Percentiles rank a stretch among this genome's conserved stretches.
phyloP scores from a whole-genome alignment of 2,888 invertebrate species.

The Vandiemenella viatica region DNA sequence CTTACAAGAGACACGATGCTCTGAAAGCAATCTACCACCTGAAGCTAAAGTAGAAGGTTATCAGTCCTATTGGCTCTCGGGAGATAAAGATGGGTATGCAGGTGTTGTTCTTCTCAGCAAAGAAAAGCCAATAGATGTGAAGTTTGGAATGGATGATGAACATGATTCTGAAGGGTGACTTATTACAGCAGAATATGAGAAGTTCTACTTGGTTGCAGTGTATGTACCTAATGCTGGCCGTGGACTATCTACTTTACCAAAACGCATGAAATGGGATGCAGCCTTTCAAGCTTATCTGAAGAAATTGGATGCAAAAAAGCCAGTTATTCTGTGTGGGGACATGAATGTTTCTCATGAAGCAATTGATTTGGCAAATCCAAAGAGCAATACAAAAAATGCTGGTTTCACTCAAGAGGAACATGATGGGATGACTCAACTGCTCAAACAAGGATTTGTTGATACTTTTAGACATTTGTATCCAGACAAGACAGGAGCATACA shows the following conservation, averaged over 20 bases:
- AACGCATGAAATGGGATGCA: slow-evolving; percentile 81
- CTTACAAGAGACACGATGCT: slow-evolving; percentile 77
- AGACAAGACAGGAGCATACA: slow-evolving; percentile 64
- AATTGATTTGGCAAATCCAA: slow-evolving; percentile 83
- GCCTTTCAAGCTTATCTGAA: slow-evolving; percentile 64
- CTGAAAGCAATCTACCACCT: slow-evolving; percentile 62
- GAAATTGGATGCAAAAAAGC: slow-evolving; percentile 71
- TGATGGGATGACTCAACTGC: slow-evolving; percentile 71
- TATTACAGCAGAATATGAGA: slow-evolving; percentile 85
- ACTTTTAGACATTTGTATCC: slow-evolving; percentile 79
- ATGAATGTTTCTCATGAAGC: slow-evolving; percentile 90
- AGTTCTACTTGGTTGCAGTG: slow-evolving; percentile 74
- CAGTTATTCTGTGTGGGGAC: slow-evolving; percentile 90
- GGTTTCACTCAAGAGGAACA: slow-evolving; percentile 94
- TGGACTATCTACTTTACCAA: slow-evolving; percentile 70
- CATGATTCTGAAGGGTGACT: slow-evolving; percentile 67
- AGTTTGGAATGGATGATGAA: slow-evolving; percentile 61
- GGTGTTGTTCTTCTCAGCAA: slow-evolving; percentile 83
- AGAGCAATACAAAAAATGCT: slow-evolving; percentile 78
- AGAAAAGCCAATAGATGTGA: slow-evolving; percentile 64
- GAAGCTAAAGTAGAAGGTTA: slow-evolving; percentile 65
- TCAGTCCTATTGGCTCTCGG: slow-evolving; percentile 59
- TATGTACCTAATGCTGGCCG: slow-evolving; percentile 94
- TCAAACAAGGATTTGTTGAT: slow-evolving; percentile 73
- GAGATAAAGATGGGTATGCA: slow-evolving; percentile 72